phyloP scores from a whole-genome alignment of 2,113 vertebrate genomes.

The Nothocercus julius region DNA sequence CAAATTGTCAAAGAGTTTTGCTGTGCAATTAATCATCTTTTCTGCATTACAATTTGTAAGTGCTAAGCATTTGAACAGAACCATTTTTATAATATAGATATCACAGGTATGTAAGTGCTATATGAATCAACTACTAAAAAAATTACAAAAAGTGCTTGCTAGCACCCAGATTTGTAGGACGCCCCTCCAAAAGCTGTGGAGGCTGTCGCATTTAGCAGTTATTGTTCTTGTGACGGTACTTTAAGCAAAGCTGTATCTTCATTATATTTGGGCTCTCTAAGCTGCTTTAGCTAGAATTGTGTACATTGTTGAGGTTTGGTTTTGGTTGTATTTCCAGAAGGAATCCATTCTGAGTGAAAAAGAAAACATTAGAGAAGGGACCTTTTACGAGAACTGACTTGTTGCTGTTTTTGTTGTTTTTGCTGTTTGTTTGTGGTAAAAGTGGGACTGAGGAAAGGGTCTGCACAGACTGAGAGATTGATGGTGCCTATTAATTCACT shows the following conservation, averaged over 20 bases:
- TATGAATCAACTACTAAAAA: constrained; percentile 13
- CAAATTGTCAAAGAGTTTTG: constrained; percentile 63
- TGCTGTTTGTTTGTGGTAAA: neutral
- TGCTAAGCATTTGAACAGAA: constrained; percentile 13
- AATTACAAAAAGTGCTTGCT: neutral
- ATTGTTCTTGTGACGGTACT: neutral
- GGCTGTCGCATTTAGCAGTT: neutral
- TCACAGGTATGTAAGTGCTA: neutral
- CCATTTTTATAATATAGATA: constrained; percentile 25
- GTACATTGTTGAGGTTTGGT: neutral
- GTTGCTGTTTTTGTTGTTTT: neutral
- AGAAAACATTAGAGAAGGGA: neutral
- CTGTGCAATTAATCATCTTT: constrained; percentile 65
- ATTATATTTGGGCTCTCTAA: neutral
- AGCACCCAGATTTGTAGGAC: neutral
- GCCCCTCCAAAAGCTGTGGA: neutral
- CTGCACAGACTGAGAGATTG: neutral
- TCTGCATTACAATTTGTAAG: constrained; percentile 30
- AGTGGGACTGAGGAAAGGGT: neutral
- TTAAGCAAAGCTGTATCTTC: neutral
- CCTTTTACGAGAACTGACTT: neutral
- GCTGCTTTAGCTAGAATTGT: neutral
- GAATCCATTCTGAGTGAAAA: neutral
- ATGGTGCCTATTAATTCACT: neutral
- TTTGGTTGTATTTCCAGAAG: neutral